These are phyloP conservation scores for Drosophila virilis DNA, from an alignment of 1,140 invertebrate species.

Conservation along the genomic window DNA sequence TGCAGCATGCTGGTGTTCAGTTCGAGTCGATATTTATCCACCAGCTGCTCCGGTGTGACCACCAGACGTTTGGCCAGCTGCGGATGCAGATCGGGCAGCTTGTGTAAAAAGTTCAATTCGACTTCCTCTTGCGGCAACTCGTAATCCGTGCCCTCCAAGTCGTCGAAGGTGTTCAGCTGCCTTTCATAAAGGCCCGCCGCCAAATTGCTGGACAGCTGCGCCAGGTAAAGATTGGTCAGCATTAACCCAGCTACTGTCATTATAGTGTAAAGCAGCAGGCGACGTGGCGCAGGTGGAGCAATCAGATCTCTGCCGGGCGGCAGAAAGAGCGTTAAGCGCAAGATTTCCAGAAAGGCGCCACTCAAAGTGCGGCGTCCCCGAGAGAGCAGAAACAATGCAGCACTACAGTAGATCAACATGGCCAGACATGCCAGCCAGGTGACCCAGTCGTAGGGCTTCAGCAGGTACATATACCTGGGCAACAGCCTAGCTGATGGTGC, in stretches of 20 bases:
- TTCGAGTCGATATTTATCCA: slow-evolving; percentile 43
- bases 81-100: slow-evolving; percentile 44
- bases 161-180: slow-evolving; percentile 55
- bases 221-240: slow-evolving; percentile 62
- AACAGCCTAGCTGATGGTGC: slow-evolving; percentile 45
- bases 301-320: slow-evolving; percentile 20
- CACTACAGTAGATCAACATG: slow-evolving; percentile 54
- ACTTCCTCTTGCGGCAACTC: slow-evolving; percentile 41
- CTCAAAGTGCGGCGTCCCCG: slow-evolving; percentile 13
- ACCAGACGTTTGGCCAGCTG: slow-evolving; percentile 42
- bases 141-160: slow-evolving; percentile 38
- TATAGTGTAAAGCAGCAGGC: slow-evolving; percentile 37
- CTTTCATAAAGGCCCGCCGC: slow-evolving; percentile 56
- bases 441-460: slow-evolving; percentile 28
- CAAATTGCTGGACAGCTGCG: slow-evolving; percentile 52
- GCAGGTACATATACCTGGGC: slow-evolving; percentile 48
- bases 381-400: slow-evolving; percentile 29
- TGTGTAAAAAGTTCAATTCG: slow-evolving; percentile 17
- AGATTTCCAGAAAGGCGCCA: slow-evolving; percentile 43
- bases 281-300: slow-evolving; percentile 11
- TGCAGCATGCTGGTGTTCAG: slow-evolving; percentile 59
- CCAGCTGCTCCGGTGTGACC: slow-evolving; percentile 30
- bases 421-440: slow-evolving; percentile 46
- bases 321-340: slow-evolving; percentile 43
- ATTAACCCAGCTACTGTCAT: slow-evolving; percentile 51